A percentile compares a stretch with the other conserved stretches of the same genome.
These are phyloP conservation scores for Beroe forskalii DNA, from an alignment of 37 sponge, comb jelly and placozoan genomes.

Conservation along the genomic window DNA sequence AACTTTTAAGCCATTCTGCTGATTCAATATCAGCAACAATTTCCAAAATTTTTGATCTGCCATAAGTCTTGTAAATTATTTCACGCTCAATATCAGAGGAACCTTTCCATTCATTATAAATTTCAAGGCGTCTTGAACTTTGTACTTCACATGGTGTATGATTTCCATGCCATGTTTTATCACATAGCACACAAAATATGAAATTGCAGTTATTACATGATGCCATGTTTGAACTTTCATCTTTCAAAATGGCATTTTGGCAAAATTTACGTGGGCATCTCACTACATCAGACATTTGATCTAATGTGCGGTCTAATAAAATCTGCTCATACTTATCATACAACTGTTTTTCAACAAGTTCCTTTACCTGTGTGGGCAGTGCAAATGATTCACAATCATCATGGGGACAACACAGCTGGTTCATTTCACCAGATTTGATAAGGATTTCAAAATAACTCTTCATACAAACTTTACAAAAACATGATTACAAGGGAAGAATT, in stretches of 20 bases:
- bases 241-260: slow-evolving; percentile 40
- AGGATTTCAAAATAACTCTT: slow-evolving; percentile 50
- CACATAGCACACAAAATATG: slow-evolving; percentile 49
- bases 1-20: slow-evolving; percentile 1
- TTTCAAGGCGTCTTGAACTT: slow-evolving; percentile 8
- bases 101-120: not conserved
- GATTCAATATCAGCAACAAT: slow-evolving; percentile 40
- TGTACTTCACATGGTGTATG: slow-evolving; percentile 36
- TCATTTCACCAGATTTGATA: not conserved
- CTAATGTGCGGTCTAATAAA: slow-evolving; percentile 31
- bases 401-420: not conserved
- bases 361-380: slow-evolving; percentile 47
- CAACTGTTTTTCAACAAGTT: slow-evolving; percentile 23
- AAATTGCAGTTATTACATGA: slow-evolving; percentile 14
- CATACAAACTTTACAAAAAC: slow-evolving; percentile 54
- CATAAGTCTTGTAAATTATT: slow-evolving; percentile 23
- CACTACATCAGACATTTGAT: slow-evolving; percentile 55
- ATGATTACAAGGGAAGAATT: slow-evolving; percentile 55
- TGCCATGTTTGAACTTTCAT: slow-evolving; percentile 26
- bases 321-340: slow-evolving; percentile 24
- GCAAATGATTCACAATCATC: slow-evolving; percentile 39
- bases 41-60: not conserved
- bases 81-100: not conserved
- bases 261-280: slow-evolving; percentile 47
- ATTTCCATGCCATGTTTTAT: slow-evolving; percentile 55